A percentile compares a stretch with the other conserved stretches of the same genome.
Conservation (phyloP, 1,140 invertebrate genomes). For the Bicyclus anynana region DNA sequence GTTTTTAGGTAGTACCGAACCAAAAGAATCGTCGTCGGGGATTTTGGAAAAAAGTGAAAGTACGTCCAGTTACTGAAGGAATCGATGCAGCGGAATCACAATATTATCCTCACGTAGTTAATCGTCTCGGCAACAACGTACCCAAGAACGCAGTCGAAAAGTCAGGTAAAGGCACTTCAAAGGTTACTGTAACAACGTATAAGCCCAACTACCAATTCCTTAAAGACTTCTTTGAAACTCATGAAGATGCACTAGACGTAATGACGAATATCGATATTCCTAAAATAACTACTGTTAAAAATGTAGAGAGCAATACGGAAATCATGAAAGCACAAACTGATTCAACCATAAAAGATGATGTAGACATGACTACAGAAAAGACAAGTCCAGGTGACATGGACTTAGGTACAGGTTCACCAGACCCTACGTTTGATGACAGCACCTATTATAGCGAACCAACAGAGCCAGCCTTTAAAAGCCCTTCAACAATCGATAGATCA, state of each 20-base stretch:
- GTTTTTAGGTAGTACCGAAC: slow-evolving; percentile 50
- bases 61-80: slow-evolving; percentile 78
- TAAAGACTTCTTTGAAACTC: slow-evolving; percentile 50
- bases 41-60: slow-evolving; percentile 81
- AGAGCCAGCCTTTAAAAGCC: slow-evolving; percentile 34
- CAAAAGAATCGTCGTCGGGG: slow-evolving; percentile 76
- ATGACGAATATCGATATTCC: slow-evolving; percentile 51
- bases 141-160: slow-evolving; percentile 43
- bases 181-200: slow-evolving; percentile 56
- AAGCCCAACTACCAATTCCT: slow-evolving; percentile 60
- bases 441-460: slow-evolving; percentile 46
- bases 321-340: slow-evolving; percentile 24
- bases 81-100: slow-evolving; percentile 85
- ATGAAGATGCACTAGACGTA: slow-evolving; percentile 40
- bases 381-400: slow-evolving; percentile 55
- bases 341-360: slow-evolving; percentile 25
- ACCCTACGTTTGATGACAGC: slow-evolving; percentile 51
- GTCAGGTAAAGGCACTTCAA: slow-evolving; percentile 36
- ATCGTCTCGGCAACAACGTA: slow-evolving; percentile 59
- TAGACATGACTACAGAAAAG: slow-evolving; percentile 34
- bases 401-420: slow-evolving; percentile 65
- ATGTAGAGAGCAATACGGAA: slow-evolving; percentile 24
- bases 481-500: slow-evolving; percentile 38
- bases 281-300: slow-evolving; percentile 39
- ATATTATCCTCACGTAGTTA: slow-evolving; percentile 68